Evolutionary conservation across 2,797 vertebrate genomes (phyloP).

Genomic region (Alcedo atthis): DNA sequence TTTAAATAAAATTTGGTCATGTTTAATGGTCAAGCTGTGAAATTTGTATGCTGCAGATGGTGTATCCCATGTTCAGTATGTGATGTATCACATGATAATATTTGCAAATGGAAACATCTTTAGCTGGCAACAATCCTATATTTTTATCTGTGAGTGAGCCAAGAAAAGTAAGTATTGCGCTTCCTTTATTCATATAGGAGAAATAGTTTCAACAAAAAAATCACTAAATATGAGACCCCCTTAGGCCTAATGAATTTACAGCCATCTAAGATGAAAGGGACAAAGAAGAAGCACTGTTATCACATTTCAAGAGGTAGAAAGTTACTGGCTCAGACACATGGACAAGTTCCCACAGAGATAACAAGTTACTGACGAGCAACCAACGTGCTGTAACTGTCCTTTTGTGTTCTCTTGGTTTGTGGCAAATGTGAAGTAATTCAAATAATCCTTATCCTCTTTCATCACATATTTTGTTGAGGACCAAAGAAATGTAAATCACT

Average conservation of each 20-base stretch:
- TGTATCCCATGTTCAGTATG: not conserved
- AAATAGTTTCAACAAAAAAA: not conserved
- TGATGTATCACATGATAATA: not conserved
- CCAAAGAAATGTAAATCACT: conserved; percentile 49
- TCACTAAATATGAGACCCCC: not conserved
- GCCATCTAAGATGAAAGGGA: not conserved
- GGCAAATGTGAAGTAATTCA: conserved; percentile 43
- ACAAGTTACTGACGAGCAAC: not conserved
- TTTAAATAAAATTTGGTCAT: not conserved
- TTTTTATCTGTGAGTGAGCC: not conserved
- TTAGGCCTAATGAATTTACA: not conserved
- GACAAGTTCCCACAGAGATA: conserved; percentile 17
- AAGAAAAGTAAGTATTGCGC: not conserved
- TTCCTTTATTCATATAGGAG: not conserved
- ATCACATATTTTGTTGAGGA: conserved; percentile 29
- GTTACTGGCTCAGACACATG: not conserved
- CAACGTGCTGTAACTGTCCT: not conserved
- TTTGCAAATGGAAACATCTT: not conserved
- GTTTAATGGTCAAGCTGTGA: not conserved
- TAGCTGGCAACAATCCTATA: not conserved
- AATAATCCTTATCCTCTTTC: conserved; percentile 29
- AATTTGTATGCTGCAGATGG: not conserved
- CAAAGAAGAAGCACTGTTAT: not conserved
- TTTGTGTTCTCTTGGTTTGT: not conserved
- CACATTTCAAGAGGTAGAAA: not conserved